phyloP scores from a whole-genome alignment of 2,113 vertebrate genomes.

The Mesocricetus auratus region DNA sequence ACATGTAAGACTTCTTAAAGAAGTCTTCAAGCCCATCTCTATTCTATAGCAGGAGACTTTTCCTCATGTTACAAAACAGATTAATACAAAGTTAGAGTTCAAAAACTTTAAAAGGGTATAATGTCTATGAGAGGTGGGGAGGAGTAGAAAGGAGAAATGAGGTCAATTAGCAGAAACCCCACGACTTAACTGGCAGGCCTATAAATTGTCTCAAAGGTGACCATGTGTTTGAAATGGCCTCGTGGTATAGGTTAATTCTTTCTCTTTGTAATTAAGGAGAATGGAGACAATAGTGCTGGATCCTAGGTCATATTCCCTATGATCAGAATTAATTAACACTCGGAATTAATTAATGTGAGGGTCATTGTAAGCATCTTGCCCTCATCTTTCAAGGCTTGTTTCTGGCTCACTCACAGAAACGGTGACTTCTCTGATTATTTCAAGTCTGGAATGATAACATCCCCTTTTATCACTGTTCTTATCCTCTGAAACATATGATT shows the following conservation, averaged over 20 bases:
- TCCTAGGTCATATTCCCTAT: slow-evolving; percentile 55
- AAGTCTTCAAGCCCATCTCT: neutral
- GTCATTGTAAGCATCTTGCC: slow-evolving; percentile 4
- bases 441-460: neutral
- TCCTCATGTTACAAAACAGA: neutral
- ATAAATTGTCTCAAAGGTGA: slow-evolving; percentile 57
- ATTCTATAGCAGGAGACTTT: neutral
- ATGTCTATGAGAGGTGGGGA: neutral
- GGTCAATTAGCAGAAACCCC: slow-evolving; percentile 41
- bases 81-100: slow-evolving; percentile 14
- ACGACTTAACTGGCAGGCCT: slow-evolving; percentile 5
- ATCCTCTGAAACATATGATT: neutral
- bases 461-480: neutral
- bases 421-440: neutral
- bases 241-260: slow-evolving; percentile 38
- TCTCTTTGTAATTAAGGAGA: slow-evolving; percentile 64
- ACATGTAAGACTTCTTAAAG: no score
- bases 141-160: slow-evolving; percentile 25
- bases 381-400: slow-evolving; percentile 45
- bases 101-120: slow-evolving; percentile 37
- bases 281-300: neutral
- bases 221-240: slow-evolving; percentile 21
- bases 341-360: slow-evolving; percentile 40
- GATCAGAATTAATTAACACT: slow-evolving; percentile 64
- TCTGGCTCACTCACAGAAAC: neutral